Evolutionary conservation across 2,113 vertebrate species (phyloP).

Genomic region (Microtus richardsoni): DNA sequence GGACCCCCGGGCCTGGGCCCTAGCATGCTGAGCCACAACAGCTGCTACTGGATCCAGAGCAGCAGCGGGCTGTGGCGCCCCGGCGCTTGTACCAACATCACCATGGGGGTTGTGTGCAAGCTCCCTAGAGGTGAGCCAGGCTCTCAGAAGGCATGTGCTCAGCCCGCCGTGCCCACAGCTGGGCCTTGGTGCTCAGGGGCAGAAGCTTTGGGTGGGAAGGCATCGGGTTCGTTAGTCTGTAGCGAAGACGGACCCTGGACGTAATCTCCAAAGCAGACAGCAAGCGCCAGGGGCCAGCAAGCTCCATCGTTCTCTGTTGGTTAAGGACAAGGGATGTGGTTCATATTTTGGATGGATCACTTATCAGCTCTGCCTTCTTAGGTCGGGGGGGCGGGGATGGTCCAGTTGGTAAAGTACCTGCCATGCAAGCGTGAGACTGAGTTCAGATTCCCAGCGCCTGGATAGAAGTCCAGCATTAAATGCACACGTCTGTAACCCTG

Average conservation of each 20-base stretch:
- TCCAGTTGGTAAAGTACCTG: neutral
- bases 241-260: neutral
- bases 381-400: neutral
- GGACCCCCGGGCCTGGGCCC: constrained; percentile 91
- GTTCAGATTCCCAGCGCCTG: neutral
- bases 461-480: neutral
- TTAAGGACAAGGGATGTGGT: neutral
- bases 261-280: neutral
- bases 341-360: neutral
- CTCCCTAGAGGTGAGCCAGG: constrained; percentile 89
- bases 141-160: rapidly evolving
- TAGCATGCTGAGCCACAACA: constrained; percentile 95
- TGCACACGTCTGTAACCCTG: neutral
- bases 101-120: constrained; percentile 97
- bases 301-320: neutral
- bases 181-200: neutral
- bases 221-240: neutral
- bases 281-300: neutral
- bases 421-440: too few relatives aligned
- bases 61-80: constrained; percentile 95
- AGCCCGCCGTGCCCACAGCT: rapidly evolving
- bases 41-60: constrained; percentile 99
- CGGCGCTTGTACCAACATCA: constrained; percentile 93
- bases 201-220: neutral
- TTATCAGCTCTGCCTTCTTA: neutral